phyloP scores from a whole-genome alignment of 2,113 vertebrate species.

The Thamnaconus septentrionalis region DNA sequence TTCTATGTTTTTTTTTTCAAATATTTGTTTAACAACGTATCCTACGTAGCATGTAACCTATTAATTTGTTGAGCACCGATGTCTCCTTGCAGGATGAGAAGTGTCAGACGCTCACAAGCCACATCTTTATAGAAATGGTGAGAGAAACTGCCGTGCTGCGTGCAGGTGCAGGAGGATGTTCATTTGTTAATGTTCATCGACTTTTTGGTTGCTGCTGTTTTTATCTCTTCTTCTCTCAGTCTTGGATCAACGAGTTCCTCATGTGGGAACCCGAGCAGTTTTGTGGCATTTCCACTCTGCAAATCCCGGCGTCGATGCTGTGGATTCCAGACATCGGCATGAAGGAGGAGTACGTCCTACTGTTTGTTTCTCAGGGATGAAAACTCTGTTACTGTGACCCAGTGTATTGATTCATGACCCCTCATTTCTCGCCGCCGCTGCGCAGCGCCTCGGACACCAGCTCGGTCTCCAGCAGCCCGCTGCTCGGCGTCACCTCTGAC shows the following conservation, averaged over 20 bases:
- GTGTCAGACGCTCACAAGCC: conserved; percentile 47
- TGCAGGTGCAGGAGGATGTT: background rate
- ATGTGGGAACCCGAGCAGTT: conserved; percentile 55
- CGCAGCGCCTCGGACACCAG: conserved; percentile 46
- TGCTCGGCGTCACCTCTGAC: accelerated
- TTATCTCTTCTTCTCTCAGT: conserved; percentile 32
- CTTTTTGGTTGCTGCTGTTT: too few relatives aligned
- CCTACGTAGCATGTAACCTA: background rate
- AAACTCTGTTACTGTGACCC: background rate
- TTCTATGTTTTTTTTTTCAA: too few relatives aligned
- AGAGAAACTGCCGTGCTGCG: conserved; percentile 9
- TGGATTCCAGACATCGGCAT: conserved; percentile 64
- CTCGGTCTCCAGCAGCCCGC: accelerated
- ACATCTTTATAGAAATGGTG: conserved; percentile 42
- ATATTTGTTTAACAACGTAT: background rate
- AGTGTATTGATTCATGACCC: background rate
- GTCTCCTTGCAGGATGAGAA: conserved; percentile 56
- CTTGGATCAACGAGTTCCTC: conserved; percentile 60
- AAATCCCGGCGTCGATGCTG: conserved; percentile 31
- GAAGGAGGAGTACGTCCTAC: conserved; percentile 53
- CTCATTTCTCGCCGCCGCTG: background rate
- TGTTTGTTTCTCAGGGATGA: background rate
- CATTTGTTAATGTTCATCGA: too few relatives aligned
- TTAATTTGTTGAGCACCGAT: background rate
- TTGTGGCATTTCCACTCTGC: conserved; percentile 50